Evolutionary conservation across 1,140 invertebrate species (phyloP).

Genomic region (Penaeus chinensis): DNA sequence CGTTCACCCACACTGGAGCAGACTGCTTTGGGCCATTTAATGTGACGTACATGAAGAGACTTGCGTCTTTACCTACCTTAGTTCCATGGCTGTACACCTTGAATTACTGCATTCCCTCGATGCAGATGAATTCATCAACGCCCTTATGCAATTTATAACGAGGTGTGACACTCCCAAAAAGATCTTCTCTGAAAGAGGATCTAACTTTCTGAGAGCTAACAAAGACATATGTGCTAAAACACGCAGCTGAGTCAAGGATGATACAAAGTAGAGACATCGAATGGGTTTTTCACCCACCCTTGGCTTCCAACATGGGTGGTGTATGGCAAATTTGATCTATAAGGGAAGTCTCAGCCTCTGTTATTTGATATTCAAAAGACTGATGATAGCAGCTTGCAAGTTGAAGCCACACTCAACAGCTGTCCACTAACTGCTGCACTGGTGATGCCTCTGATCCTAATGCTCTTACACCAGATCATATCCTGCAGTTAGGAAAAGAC

Average conservation of each 20-base stretch:
- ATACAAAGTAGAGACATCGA: background rate
- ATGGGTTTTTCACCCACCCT: constrained; percentile 25
- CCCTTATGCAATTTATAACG: too few relatives aligned
- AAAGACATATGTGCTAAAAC: constrained; percentile 56
- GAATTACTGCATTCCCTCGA: too few relatives aligned
- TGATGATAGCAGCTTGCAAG: too few relatives aligned
- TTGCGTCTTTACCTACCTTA: constrained; percentile 64
- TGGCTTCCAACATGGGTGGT: constrained; percentile 19
- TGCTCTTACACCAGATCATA: too few relatives aligned
- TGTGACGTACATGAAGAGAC: constrained; percentile 46
- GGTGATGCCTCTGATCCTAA: too few relatives aligned
- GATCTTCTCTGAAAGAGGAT: constrained; percentile 64
- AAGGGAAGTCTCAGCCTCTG: too few relatives aligned
- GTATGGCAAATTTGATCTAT: too few relatives aligned
- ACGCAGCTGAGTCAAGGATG: background rate
- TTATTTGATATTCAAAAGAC: too few relatives aligned
- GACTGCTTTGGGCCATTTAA: constrained; percentile 65
- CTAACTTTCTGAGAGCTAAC: constrained; percentile 64
- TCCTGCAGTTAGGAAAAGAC: too few relatives aligned
- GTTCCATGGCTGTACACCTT: constrained; percentile 33
- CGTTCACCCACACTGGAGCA: constrained; percentile 62
- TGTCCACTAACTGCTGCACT: too few relatives aligned
- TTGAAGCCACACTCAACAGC: too few relatives aligned
- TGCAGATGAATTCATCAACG: too few relatives aligned
- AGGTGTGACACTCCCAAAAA: constrained; percentile 35